phyloP scores from a whole-genome alignment of 2,888 invertebrate species.

The Cryptocephalus primarius region DNA sequence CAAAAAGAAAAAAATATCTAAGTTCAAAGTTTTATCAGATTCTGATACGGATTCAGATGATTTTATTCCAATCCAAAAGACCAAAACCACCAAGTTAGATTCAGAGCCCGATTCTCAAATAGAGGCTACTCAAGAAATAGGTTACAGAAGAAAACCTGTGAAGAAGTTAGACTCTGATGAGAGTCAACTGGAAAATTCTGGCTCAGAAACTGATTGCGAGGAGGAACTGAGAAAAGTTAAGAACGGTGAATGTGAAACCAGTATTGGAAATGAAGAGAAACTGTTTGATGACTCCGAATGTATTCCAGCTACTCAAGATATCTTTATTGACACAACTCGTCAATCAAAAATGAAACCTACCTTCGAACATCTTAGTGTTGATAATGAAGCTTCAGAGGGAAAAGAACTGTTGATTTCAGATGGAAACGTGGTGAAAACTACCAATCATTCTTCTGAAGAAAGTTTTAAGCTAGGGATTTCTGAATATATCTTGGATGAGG shows the following conservation, averaged over 20 bases:
- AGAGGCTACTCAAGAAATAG: slow-evolving; percentile 3
- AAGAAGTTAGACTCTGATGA: slow-evolving; percentile 7
- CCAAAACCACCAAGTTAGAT: neutral
- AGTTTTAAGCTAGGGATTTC: slow-evolving; percentile 21
- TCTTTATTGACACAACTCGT: slow-evolving; percentile 7
- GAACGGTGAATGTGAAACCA: neutral
- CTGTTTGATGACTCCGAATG: slow-evolving; percentile 17
- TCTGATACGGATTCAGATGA: no score
- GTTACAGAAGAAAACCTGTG: slow-evolving; percentile 1
- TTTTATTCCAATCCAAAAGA: no score
- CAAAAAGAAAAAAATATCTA: no score
- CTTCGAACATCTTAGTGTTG: no score
- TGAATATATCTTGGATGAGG: slow-evolving; percentile 11
- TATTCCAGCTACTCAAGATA: slow-evolving; percentile 22
- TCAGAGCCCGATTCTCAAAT: slow-evolving; percentile 4
- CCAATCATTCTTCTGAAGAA: slow-evolving; percentile 15
- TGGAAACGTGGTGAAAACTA: neutral
- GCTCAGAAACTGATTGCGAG: slow-evolving; percentile 15
- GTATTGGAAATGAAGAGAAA: neutral
- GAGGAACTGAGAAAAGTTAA: neutral
- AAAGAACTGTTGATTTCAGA: no score
- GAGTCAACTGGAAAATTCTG: slow-evolving; percentile 2
- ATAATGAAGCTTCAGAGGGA: no score
- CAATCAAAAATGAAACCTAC: neutral
- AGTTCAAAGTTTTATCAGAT: no score